phyloP scores from a whole-genome alignment of 2,113 vertebrate genomes.

The Callocephalon fimbriatum region DNA sequence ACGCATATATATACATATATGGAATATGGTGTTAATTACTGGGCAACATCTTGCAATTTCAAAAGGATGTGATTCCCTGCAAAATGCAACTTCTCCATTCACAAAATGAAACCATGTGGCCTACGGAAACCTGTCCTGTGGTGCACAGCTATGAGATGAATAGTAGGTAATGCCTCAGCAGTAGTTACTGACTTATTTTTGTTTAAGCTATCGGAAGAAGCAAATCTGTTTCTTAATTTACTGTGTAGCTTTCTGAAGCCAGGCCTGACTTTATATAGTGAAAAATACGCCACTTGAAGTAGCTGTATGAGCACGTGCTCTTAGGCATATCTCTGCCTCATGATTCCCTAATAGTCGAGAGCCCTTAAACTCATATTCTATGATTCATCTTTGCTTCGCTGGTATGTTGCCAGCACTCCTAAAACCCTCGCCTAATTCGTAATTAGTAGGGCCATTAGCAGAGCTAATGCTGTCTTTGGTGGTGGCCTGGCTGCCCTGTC shows the following conservation, averaged over 20 bases:
- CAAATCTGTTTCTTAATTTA: not conserved
- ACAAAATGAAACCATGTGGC: fast-evolving
- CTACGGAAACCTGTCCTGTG: fast-evolving
- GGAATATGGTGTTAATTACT: not conserved
- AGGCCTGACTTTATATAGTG: too few species aligned
- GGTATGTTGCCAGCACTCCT: fast-evolving
- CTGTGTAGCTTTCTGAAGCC: not conserved
- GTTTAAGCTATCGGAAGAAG: not conserved
- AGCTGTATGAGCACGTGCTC: fast-evolving
- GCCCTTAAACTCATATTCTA: not conserved
- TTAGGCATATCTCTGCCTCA: fast-evolving
- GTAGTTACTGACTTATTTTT: not conserved
- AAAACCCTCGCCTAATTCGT: fast-evolving
- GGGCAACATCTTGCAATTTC: not conserved
- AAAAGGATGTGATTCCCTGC: fast-evolving
- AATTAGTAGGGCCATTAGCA: not conserved
- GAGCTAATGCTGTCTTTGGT: not conserved
- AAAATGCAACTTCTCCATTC: not conserved
- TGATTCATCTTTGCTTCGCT: fast-evolving
- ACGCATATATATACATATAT: not conserved
- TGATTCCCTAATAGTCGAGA: not conserved
- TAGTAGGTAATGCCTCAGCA: too few species aligned
- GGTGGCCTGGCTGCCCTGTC: fast-evolving
- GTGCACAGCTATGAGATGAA: too few species aligned
- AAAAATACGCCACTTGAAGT: not conserved